Conservation (phyloP, 2,888 invertebrate species). For the Cartodere bifasciata region DNA sequence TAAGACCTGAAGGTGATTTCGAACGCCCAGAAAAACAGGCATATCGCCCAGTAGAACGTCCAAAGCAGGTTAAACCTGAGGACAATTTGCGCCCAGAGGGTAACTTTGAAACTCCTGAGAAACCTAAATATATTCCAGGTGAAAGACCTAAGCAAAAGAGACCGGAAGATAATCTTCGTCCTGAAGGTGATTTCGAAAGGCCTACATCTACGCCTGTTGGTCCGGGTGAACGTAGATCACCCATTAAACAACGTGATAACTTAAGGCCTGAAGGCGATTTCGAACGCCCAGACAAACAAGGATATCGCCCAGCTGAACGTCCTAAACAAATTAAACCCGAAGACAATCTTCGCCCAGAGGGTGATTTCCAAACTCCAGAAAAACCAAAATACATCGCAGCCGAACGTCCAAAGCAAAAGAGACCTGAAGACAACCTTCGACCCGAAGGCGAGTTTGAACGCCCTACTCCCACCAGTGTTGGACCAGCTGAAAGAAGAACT, state of each 20-base stretch:
- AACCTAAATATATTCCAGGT: conserved; percentile 42
- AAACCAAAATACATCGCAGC: conserved; percentile 26
- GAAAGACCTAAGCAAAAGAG: conserved; percentile 45
- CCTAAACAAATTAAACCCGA: conserved; percentile 31
- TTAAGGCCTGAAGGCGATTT: conserved; percentile 34
- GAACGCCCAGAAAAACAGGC: conserved; percentile 33
- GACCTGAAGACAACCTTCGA: conserved; percentile 31
- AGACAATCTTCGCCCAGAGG: conserved; percentile 39
- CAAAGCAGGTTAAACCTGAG: conserved; percentile 30
- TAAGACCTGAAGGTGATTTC: conserved; percentile 44
- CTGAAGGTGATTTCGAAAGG: conserved; percentile 37
- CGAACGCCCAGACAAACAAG: conserved; percentile 30
- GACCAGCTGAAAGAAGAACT: conserved; percentile 31
- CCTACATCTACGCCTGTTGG: conserved; percentile 27
- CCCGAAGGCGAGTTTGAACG: conserved; percentile 34
- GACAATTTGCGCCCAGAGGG: conserved; percentile 46
- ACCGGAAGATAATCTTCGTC: conserved; percentile 43
- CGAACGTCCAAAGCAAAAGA: conserved; percentile 25
- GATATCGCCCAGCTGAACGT: conserved; percentile 27
- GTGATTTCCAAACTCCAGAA: conserved; percentile 25
- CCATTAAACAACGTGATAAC: conserved; percentile 23
- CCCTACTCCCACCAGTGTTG: conserved; percentile 26
- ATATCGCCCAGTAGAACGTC: conserved; percentile 33
- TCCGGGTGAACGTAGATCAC: conserved; percentile 27
- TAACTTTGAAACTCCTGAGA: conserved; percentile 32